These are phyloP conservation scores for Aphelinus certus DNA, from an alignment of 1,140 invertebrate genomes.

Conservation along the genomic window DNA sequence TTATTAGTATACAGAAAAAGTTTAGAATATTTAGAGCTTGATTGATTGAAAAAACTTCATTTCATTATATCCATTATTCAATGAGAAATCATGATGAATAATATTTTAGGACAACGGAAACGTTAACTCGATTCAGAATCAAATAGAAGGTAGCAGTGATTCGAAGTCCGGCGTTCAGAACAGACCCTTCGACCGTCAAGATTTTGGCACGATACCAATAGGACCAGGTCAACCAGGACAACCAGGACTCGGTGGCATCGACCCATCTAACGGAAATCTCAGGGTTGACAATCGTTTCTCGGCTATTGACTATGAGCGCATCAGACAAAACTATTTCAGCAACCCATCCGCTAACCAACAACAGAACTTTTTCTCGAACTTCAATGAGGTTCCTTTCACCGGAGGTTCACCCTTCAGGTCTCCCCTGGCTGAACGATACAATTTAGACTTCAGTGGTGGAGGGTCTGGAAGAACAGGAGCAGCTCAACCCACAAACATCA, in stretches of 20 bases:
- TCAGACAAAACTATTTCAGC: constrained; percentile 35
- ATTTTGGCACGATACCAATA: neutral
- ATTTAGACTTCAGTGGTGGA: neutral
- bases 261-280: neutral
- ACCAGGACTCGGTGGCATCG: neutral
- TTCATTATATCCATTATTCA: too few species aligned
- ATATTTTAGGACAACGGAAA: neutral
- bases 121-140: constrained; percentile 7
- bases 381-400: constrained; percentile 34
- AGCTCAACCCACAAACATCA: too few species aligned
- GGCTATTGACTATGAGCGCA: constrained; percentile 32
- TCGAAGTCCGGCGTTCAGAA: constrained; percentile 28
- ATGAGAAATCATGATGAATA: too few species aligned
- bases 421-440: neutral
- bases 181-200: constrained; percentile 20
- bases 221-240: neutral
- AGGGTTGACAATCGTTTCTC: constrained; percentile 23
- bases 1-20: too few species aligned
- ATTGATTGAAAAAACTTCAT: too few species aligned
- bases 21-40: too few species aligned
- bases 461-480: too few species aligned
- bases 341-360: constrained; percentile 26
- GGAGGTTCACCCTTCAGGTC: constrained; percentile 18
- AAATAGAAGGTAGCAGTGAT: neutral
- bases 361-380: constrained; percentile 22